Percentiles rank a stretch among this genome's conserved stretches.
These are phyloP conservation scores for Leptogaster cylindrica DNA, from an alignment of 2,888 invertebrate species.

Conservation along the genomic window DNA sequence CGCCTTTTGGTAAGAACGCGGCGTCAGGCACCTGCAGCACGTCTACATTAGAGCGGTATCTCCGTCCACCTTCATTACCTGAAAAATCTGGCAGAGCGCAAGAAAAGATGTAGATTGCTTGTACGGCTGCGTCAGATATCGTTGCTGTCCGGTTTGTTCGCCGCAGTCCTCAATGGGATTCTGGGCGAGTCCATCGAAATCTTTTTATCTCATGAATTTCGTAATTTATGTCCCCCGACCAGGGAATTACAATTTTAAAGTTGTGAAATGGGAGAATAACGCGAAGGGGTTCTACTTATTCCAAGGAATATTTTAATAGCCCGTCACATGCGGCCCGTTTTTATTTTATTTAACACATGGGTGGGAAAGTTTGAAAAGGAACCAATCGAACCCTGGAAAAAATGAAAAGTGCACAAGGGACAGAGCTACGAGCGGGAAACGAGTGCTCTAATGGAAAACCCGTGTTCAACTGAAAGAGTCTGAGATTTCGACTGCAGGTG, in stretches of 20 bases:
- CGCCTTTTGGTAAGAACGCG: slow-evolving; percentile 25
- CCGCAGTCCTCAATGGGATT: slow-evolving; percentile 12
- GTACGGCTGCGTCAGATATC: too few relatives aligned
- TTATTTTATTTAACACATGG: slow-evolving; percentile 29
- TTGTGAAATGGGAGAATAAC: background rate
- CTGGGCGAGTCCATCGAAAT: slow-evolving; percentile 20
- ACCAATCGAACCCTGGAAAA: slow-evolving; percentile 4
- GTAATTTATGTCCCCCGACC: slow-evolving; percentile 28
- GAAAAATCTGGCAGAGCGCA: background rate
- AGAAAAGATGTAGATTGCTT: slow-evolving; percentile 16
- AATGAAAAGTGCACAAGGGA: slow-evolving; percentile 7
- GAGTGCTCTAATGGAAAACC: slow-evolving; percentile 25
- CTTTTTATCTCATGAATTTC: slow-evolving; percentile 35
- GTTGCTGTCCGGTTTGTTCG: too few relatives aligned
- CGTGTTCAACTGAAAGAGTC: slow-evolving; percentile 10
- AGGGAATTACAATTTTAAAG: slow-evolving; percentile 32
- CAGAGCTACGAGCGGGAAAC: background rate
- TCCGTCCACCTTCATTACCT: background rate
- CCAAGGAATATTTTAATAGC: slow-evolving; percentile 30
- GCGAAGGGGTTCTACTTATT: background rate
- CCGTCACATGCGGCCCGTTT: slow-evolving; percentile 25
- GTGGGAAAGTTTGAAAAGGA: slow-evolving; percentile 27
- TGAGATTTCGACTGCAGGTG: too few relatives aligned
- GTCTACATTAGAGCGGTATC: slow-evolving; percentile 18
- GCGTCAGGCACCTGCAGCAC: slow-evolving; percentile 25